Evolutionary conservation across 2,888 invertebrate species (phyloP), one percentile per base, ranked within the genome.

Genomic region (Amphipoea lucens): DNA sequence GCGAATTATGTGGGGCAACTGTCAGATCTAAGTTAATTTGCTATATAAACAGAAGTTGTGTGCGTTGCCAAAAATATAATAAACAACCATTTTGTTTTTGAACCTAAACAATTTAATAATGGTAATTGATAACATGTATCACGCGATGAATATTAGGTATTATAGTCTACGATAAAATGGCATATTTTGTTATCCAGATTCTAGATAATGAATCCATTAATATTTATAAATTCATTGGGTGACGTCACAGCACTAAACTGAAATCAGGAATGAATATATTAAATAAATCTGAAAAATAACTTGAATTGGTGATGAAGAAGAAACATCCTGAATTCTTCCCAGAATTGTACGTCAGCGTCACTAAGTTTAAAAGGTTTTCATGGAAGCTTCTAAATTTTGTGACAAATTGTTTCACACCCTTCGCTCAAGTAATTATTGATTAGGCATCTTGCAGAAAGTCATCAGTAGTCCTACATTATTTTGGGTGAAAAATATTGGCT

Each of bases 1-100:
- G 45, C 54, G 48, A 79, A 77, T 76, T 66, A 87, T 82, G 66
- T 84, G 63, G 76, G 80, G 48, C 70, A 79, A 68, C 72, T 81
- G 75, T 80, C 72, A 80, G 48, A 65, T 40, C 40, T 40, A 2
- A 77, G 29, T 23, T 62, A 76, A 77, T 78, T 76, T 72, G 17
- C 57, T 67, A n/a, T 71, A 69, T 66, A 54, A 65, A 60, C 60
- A 12, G 20, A 42, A 57, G 60, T 75, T 62, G 62, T 69, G 81
- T 77, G 78, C 1, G 51, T 74, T 45, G 75, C 67, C 51, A 71
- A 74, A 75, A 54, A 73, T 54, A 60, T 42, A 54, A 29, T 45
- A 60, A 57, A 57, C 1, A 69, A 65, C 42, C 12, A 57, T 60
- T n/a, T 62, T 54, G 36, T 73, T 40, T 82, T 73, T 66, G 45